These are phyloP conservation scores for Cynodonichthys magdalenae DNA, from an alignment of 2,797 vertebrate species.

Conservation along the genomic window DNA sequence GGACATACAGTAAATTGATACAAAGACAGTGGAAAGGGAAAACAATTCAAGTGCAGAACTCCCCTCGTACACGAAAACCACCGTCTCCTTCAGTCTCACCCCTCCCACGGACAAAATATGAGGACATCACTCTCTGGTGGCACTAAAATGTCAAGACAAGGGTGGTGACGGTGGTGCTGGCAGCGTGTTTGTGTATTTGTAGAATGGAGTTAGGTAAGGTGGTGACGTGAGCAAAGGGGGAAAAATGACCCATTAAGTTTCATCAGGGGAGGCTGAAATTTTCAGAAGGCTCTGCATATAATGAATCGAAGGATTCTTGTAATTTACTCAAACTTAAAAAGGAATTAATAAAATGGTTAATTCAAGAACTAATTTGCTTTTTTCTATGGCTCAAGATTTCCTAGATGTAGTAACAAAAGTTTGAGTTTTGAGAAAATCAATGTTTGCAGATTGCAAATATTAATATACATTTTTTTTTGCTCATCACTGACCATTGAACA, in stretches of 20 bases:
- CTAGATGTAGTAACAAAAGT: neutral
- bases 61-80: neutral
- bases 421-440: neutral
- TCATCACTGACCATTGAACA: neutral
- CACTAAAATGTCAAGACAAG: slow-evolving; percentile 70
- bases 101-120: slow-evolving; percentile 56
- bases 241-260: slow-evolving; percentile 10
- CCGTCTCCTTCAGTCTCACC: slow-evolving; percentile 14
- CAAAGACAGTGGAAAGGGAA: slow-evolving; percentile 45
- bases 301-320: slow-evolving; percentile 14
- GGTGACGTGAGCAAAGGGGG: slow-evolving; percentile 1
- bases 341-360: neutral
- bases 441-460: neutral
- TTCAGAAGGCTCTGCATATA: slow-evolving; percentile 20
- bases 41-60: slow-evolving; percentile 42
- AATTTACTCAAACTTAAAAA: slow-evolving; percentile 8
- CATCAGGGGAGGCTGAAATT: neutral
- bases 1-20: slow-evolving; percentile 52
- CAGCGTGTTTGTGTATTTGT: slow-evolving; percentile 54
- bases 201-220: slow-evolving; percentile 57
- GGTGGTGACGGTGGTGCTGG: slow-evolving; percentile 39
- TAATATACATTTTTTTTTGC: neutral
- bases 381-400: neutral
- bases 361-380: neutral
- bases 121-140: slow-evolving; percentile 65